phyloP scores from a whole-genome alignment of 2,113 vertebrate genomes.

The Pantherophis guttatus region DNA sequence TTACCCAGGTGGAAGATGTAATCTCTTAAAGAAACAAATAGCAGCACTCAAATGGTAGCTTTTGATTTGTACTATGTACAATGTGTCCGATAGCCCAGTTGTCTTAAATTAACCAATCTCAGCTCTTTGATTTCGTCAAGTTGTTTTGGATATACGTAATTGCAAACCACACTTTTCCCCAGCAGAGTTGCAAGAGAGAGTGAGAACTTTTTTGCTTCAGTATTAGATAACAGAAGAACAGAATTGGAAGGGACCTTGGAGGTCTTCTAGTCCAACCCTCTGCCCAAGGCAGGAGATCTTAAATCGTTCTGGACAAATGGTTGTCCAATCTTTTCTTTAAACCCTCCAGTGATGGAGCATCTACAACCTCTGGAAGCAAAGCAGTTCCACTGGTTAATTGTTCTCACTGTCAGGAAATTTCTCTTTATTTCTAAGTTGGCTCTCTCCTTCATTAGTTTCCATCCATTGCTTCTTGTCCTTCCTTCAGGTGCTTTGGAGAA shows the following conservation, averaged over 20 bases:
- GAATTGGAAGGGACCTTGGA: neutral
- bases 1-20: slow-evolving; percentile 19
- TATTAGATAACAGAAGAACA: neutral
- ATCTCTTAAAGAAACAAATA: slow-evolving; percentile 30
- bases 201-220: neutral
- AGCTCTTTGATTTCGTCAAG: neutral
- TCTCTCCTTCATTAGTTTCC: neutral
- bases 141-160: neutral
- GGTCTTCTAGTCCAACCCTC: neutral
- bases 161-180: neutral
- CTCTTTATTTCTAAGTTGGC: neutral
- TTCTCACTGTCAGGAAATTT: neutral
- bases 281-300: too few relatives aligned
- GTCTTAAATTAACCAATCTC: neutral
- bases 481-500: neutral
- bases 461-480: neutral
- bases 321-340: too few relatives aligned
- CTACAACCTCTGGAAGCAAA: too few relatives aligned
- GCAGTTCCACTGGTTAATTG: neutral
- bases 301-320: too few relatives aligned
- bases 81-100: neutral
- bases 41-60: neutral
- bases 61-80: neutral
- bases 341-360: too few relatives aligned
- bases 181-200: neutral